Conservation (phyloP, 1,140 invertebrate genomes). For the Bombus cullumanus region DNA sequence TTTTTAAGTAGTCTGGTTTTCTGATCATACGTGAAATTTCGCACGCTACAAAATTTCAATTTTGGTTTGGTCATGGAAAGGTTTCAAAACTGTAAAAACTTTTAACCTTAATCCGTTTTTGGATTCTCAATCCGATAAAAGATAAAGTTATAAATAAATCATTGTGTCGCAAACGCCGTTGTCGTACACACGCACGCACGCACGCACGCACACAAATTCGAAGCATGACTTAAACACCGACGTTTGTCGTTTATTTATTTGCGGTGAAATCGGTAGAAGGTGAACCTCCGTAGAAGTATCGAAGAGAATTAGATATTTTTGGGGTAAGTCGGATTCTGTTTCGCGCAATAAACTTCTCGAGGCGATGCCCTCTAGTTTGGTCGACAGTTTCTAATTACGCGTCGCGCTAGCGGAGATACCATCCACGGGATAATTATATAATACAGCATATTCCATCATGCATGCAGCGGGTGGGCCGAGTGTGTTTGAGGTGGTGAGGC, state of each 20-base stretch:
- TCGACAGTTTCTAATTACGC: conserved; percentile 73
- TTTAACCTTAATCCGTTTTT: too few relatives aligned
- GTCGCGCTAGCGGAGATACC: conserved; percentile 66
- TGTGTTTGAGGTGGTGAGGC: conserved; percentile 80
- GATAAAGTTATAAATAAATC: background rate
- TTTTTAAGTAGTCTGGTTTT: background rate
- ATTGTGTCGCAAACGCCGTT: background rate
- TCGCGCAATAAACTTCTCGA: conserved; percentile 49
- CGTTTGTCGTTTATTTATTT: background rate
- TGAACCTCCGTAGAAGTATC: background rate
- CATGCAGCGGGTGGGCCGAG: conserved; percentile 71
- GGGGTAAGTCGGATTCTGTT: conserved; percentile 24
- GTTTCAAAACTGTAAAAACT: background rate
- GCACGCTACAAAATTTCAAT: background rate
- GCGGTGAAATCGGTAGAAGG: background rate
- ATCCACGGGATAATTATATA: conserved; percentile 75
- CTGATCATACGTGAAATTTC: background rate
- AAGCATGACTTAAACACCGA: background rate
- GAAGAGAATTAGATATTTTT: background rate
- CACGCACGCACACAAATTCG: too few relatives aligned
- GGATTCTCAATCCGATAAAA: background rate
- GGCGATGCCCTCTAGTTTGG: conserved; percentile 36
- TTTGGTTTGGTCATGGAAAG: background rate
- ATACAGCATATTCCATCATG: conserved; percentile 76
- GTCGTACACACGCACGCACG: too few relatives aligned